Percentiles rank a stretch among this genome's conserved stretches.
Conservation (phyloP, 2,888 invertebrate genomes). For the Synanthedon andrenaeformis region DNA sequence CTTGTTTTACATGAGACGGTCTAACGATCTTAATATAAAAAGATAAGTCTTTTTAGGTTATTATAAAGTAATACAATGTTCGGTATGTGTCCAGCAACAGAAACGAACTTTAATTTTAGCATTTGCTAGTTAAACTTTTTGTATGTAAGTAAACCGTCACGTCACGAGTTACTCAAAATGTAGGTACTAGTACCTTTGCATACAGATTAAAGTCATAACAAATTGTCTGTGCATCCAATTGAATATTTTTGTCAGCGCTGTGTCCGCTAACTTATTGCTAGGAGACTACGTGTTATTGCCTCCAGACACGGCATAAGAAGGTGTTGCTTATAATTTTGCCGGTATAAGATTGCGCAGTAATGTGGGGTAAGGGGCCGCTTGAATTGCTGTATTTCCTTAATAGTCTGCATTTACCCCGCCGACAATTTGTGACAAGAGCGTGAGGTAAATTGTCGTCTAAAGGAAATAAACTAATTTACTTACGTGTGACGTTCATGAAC, state of each 20-base stretch:
- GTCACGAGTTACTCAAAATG: too few species aligned
- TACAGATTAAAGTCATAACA: too few species aligned
- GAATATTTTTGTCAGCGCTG: constrained; percentile 11
- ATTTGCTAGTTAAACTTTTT: too few species aligned
- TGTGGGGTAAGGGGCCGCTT: constrained; percentile 61
- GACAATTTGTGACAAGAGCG: constrained; percentile 68
- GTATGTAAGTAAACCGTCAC: too few species aligned
- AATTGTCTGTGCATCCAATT: not conserved
- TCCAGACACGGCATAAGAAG: constrained; percentile 54
- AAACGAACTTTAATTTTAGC: too few species aligned
- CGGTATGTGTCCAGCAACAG: too few species aligned
- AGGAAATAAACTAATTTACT: constrained; percentile 71
- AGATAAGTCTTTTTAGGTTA: too few species aligned
- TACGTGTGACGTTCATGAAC: constrained; percentile 53
- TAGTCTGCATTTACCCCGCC: constrained; percentile 68
- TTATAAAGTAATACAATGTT: too few species aligned
- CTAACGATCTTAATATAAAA: too few species aligned
- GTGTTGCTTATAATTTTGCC: constrained; percentile 67
- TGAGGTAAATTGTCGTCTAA: constrained; percentile 64
- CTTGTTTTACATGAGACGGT: too few species aligned
- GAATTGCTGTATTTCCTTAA: constrained; percentile 71
- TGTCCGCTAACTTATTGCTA: constrained; percentile 29
- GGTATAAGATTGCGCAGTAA: constrained; percentile 64
- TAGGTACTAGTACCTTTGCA: too few species aligned
- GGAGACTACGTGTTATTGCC: constrained; percentile 43